A percentile compares a stretch with the other conserved stretches of the same genome.
These are phyloP conservation scores for Bugulina stolonifera DNA, from an alignment of 2,888 invertebrate species.

Conservation along the genomic window DNA sequence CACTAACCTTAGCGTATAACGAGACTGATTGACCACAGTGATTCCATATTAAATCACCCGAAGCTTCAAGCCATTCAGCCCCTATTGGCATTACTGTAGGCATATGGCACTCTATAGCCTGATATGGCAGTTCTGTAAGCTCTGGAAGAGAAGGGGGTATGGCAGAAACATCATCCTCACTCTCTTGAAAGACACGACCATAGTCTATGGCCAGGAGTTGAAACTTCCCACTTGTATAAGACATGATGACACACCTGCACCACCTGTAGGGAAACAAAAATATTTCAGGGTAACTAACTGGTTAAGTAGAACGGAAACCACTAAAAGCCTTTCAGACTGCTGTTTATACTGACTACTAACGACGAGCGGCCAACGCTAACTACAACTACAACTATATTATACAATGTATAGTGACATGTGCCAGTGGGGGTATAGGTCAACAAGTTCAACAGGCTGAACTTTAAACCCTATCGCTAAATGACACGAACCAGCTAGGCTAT, in stretches of 20 bases:
- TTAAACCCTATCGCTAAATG: too few relatives aligned
- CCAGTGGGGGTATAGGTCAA: too few relatives aligned
- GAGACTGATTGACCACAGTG: not conserved
- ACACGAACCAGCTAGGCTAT: too few relatives aligned
- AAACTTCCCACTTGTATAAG: not conserved
- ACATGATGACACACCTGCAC: not conserved
- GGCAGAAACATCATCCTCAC: not conserved
- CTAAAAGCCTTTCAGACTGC: too few relatives aligned
- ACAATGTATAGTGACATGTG: too few relatives aligned
- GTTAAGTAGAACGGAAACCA: too few relatives aligned
- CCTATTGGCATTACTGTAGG: slow-evolving; percentile 2
- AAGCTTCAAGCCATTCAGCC: not conserved
- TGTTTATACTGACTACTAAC: too few relatives aligned
- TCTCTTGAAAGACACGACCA: not conserved
- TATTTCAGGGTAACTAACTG: too few relatives aligned
- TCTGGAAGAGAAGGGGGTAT: not conserved
- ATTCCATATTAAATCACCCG: slow-evolving; percentile 11
- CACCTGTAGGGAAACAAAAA: too few relatives aligned
- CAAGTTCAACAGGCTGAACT: too few relatives aligned
- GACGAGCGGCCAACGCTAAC: too few relatives aligned
- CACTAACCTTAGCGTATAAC: not conserved
- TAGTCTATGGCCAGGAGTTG: slow-evolving; percentile 21
- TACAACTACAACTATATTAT: too few relatives aligned
- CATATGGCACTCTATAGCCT: slow-evolving; percentile 21
- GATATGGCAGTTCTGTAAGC: not conserved